A percentile compares a stretch with the other conserved stretches of the same genome.
phyloP scores from a whole-genome alignment of 2,113 vertebrate genomes.

The Colistium nudipinnis region DNA sequence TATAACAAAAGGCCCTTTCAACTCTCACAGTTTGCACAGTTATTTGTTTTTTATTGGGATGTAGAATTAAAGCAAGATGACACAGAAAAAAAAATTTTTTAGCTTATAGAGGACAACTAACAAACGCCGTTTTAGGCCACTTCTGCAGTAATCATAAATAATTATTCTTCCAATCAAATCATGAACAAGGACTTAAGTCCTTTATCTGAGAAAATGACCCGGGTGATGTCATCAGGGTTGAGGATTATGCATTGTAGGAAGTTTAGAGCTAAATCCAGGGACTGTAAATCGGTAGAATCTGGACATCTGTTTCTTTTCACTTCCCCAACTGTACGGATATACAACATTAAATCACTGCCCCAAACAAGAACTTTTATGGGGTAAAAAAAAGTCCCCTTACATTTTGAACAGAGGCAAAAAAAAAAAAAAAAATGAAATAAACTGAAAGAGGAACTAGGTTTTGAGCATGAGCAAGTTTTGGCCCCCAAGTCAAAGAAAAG shows the following conservation, averaged over 20 bases:
- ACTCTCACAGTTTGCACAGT: neutral
- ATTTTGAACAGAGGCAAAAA: neutral
- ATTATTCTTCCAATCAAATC: neutral
- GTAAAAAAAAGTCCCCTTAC: neutral
- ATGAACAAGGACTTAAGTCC: neutral
- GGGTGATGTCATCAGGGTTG: neutral
- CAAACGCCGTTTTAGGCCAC: no score
- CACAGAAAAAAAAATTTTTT: neutral
- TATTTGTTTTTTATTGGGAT: neutral
- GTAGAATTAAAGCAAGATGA: neutral
- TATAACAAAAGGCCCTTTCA: neutral
- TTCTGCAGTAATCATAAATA: no score
- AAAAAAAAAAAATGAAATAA: neutral
- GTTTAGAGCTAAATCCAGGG: neutral
- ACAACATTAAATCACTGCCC: neutral
- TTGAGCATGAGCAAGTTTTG: neutral
- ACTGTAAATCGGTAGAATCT: neutral
- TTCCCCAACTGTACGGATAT: neutral
- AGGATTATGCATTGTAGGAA: neutral
- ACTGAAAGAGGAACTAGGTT: conserved; percentile 16
- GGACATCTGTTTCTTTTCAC: neutral
- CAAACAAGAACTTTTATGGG: neutral
- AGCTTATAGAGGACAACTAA: no score
- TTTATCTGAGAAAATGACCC: neutral
- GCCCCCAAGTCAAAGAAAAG: conserved; percentile 24